phyloP scores from a whole-genome alignment of 2,888 invertebrate species.

The Drosophila austrosaltans region DNA sequence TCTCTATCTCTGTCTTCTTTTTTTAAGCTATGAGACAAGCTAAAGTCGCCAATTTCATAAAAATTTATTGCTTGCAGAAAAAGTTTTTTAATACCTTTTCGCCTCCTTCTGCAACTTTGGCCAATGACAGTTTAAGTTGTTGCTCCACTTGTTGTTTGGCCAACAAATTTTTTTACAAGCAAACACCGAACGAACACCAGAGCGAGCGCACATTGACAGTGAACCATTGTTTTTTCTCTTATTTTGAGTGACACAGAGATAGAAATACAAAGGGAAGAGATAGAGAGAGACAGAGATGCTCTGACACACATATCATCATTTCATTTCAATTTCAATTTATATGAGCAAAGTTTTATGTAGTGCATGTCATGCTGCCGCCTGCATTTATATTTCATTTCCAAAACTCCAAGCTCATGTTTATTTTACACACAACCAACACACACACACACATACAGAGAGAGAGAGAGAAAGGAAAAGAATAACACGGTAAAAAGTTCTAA shows the following conservation, averaged over 20 bases:
- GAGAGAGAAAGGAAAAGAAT: slow-evolving; percentile 47
- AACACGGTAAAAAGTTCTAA: slow-evolving; percentile 71
- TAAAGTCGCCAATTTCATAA: slow-evolving; percentile 16
- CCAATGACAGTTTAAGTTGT: slow-evolving; percentile 24
- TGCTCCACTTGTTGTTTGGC: slow-evolving; percentile 73
- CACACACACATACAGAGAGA: slow-evolving; percentile 49
- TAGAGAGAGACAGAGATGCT: slow-evolving; percentile 30
- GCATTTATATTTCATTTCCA: slow-evolving; percentile 68
- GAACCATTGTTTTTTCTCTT: slow-evolving; percentile 2
- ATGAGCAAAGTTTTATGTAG: slow-evolving; percentile 79
- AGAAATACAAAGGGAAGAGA: slow-evolving; percentile 6
- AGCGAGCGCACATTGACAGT: slow-evolving; percentile 1
- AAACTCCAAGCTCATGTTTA: slow-evolving; percentile 66
- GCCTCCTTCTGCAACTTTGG: slow-evolving; percentile 23
- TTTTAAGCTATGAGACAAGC: neutral
- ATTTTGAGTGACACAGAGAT: slow-evolving; percentile 6
- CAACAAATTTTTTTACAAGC: slow-evolving; percentile 62
- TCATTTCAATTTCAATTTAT: slow-evolving; percentile 75
- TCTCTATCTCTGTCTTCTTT: neutral
- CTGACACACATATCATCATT: slow-evolving; percentile 62
- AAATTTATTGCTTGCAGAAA: slow-evolving; percentile 30
- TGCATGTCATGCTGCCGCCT: slow-evolving; percentile 65
- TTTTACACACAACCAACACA: slow-evolving; percentile 52
- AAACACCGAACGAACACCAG: neutral
- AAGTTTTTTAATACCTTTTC: slow-evolving; percentile 71